phyloP scores from a whole-genome alignment of 1,140 invertebrate species.

The Chironomus tepperi region DNA sequence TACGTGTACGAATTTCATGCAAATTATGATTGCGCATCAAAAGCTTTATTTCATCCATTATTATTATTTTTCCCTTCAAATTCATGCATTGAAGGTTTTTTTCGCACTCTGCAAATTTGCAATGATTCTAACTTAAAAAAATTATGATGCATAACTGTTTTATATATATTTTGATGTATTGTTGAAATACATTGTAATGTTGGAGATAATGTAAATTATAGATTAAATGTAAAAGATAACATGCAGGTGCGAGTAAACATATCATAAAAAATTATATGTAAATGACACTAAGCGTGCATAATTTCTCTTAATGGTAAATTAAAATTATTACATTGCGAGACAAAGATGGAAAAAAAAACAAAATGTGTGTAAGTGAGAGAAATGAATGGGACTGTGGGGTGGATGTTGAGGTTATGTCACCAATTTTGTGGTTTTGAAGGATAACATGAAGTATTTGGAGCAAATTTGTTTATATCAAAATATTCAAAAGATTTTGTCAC shows the following conservation, averaged over 20 bases:
- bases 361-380: no score
- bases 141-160: not conserved
- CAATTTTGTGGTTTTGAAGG: no score
- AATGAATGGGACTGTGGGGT: no score
- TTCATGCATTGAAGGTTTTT: not conserved
- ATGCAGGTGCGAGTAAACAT: conserved; percentile 11
- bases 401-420: no score
- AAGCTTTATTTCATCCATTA: no score
- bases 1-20: not conserved
- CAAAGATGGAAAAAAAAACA: no score
- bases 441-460: no score
- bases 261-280: not conserved
- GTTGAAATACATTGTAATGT: not conserved
- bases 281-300: not conserved
- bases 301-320: no score
- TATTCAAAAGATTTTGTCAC: no score
- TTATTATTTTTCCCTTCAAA: no score
- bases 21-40: not conserved
- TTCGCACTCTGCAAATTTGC: not conserved
- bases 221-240: not conserved
- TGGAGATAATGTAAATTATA: not conserved
- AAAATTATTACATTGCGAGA: no score
- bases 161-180: not conserved
- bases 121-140: not conserved
- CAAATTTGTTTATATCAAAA: no score